Conservation (phyloP, 2,113 vertebrate species). For the Macrotus californicus region DNA sequence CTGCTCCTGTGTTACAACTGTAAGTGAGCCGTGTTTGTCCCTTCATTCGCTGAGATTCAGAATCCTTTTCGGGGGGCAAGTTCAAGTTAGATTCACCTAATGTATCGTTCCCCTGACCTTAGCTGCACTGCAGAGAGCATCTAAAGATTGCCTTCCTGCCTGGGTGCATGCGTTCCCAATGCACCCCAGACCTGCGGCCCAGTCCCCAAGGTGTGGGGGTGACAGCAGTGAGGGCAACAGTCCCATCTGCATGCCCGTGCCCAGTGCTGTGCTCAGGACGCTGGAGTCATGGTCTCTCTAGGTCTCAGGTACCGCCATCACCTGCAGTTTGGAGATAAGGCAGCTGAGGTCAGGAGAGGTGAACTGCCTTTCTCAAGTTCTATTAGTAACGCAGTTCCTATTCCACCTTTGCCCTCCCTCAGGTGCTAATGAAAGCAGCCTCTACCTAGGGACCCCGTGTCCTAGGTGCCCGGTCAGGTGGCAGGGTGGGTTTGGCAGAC, state of each 20-base stretch:
- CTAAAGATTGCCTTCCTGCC: neutral
- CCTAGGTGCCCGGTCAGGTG: neutral
- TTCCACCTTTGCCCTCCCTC: neutral
- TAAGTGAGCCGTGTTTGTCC: constrained; percentile 79
- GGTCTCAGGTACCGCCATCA: neutral
- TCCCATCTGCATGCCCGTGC: neutral
- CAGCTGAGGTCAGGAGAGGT: neutral
- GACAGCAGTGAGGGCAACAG: neutral
- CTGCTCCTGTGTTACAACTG: constrained; percentile 97
- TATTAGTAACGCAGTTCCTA: neutral
- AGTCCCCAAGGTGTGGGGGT: neutral
- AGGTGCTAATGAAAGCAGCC: neutral
- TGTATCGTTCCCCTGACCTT: accelerated
- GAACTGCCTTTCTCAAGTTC: neutral
- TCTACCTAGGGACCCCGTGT: neutral
- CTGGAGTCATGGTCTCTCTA: neutral
- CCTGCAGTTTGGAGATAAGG: neutral
- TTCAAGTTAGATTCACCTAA: neutral
- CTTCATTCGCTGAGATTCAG: neutral
- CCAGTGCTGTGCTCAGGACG: accelerated
- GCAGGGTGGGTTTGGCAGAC: neutral
- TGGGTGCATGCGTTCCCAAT: neutral
- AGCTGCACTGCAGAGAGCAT: neutral
- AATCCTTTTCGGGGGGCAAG: neutral
- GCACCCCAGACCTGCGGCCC: neutral